phyloP scores from a whole-genome alignment of 30 jellyfish, hydroid and myxozoan species.

The Cassiopea xamachana region DNA sequence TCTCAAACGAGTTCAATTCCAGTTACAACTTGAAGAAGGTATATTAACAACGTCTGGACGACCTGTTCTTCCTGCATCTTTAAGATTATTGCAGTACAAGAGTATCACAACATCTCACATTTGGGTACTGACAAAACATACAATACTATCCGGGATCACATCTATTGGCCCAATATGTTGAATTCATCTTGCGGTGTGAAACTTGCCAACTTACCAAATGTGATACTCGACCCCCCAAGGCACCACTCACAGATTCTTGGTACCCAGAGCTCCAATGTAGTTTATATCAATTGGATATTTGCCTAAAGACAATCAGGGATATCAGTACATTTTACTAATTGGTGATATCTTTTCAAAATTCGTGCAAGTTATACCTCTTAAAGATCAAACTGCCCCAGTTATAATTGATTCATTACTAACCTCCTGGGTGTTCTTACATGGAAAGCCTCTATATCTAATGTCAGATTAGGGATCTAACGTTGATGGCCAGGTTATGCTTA shows the following conservation, averaged over 20 bases:
- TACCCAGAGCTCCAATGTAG: constrained; percentile 42
- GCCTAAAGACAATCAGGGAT: constrained; percentile 4
- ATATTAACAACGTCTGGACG: constrained; percentile 43
- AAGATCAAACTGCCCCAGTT: constrained; percentile 19
- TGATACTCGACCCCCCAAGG: constrained; percentile 10
- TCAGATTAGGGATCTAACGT: constrained; percentile 42
- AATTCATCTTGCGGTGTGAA: constrained; percentile 6
- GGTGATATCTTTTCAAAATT: constrained; percentile 39
- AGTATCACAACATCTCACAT: constrained; percentile 31
- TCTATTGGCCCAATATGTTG: constrained; percentile 50
- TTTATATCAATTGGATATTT: not conserved
- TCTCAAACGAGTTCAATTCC: constrained; percentile 27
- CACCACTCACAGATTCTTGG: constrained; percentile 15
- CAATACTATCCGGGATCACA: constrained; percentile 11
- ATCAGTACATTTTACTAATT: constrained; percentile 10
- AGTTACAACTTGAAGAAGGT: constrained; percentile 31
- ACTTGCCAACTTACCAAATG: constrained; percentile 27
- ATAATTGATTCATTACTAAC: constrained; percentile 1
- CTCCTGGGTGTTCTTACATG: not conserved
- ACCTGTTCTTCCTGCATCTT: constrained; percentile 45
- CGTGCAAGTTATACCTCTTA: constrained; percentile 14
- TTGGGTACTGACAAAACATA: constrained; percentile 17
- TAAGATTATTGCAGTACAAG: constrained; percentile 15
- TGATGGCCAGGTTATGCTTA: constrained; percentile 9
- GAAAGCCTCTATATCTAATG: constrained; percentile 1